Evolutionary conservation across 2,113 vertebrate species (phyloP), one percentile per base, ranked within the genome.

Genomic region (Prionailurus bengalensis): DNA sequence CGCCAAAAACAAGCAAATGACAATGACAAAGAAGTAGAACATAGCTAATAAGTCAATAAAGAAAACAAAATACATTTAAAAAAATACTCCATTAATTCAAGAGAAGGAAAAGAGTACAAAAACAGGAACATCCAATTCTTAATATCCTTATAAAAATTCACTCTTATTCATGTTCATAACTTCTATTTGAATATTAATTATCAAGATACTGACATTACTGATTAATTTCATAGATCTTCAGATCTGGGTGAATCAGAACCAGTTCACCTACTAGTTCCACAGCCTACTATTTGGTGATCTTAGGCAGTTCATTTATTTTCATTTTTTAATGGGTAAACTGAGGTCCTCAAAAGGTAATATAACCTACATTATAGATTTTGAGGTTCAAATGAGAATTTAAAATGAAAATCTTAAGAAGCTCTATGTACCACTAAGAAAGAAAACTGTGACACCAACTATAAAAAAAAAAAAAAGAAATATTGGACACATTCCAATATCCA

Each of bases 11-110:
- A 84, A 76, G 33, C 27, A 85, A 94, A 68, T 71, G 39, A 92
- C 33, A 92, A 25, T n/a, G 71, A 68, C 79, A 94, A 89, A 74
- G 21, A 81, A 61, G 68, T 13, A 92, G 0, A 84, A 51, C 42
- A 82, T 12, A 74, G 39, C 15, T 76, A 92, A 39, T 33, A 90
- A 39, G 36, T 74, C 87, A 91, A 73, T n/a, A 71, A 92, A 68
- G 51, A 91, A 68, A 33, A 91, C 39, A 88, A 83, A 92, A 84
- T 7, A 1, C 5, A 53, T 89, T 61, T 48, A 78, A 65, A 95
- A 94, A 85, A 76, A 51, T 48, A 66, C 8, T 58, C 66, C 23
- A 91, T 31, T 94, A 87, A 83, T 91, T 91, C 68, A 82, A 87
- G 91, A 81, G 25, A n/a, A 53, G 13, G 68, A 51, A 63, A 76